Conservation (phyloP, 2,113 vertebrate species). For the Solea solea region DNA sequence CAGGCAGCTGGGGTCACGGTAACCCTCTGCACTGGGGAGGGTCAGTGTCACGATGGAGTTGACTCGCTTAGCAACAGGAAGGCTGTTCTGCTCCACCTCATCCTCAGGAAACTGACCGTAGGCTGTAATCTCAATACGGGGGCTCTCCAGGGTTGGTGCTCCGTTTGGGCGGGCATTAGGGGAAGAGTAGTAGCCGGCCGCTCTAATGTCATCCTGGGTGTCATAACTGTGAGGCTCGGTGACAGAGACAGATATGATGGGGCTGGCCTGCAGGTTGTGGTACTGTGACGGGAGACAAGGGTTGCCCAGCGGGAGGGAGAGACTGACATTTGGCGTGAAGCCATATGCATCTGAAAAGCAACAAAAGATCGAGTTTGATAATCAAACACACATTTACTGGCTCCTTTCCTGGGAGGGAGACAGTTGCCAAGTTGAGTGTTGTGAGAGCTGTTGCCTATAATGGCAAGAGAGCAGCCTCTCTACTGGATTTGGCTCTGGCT, state of each 20-base stretch:
- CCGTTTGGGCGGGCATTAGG: constrained; percentile 85
- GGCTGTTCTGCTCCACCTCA: constrained; percentile 81
- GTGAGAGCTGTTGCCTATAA: constrained; percentile 47
- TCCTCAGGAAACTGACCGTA: constrained; percentile 92
- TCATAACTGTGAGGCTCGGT: constrained; percentile 86
- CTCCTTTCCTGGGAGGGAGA: constrained; percentile 15
- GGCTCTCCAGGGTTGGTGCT: constrained; percentile 91
- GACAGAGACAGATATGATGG: constrained; percentile 83
- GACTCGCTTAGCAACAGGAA: constrained; percentile 82
- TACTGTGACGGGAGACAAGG: constrained; percentile 87
- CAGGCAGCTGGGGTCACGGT: constrained; percentile 93
- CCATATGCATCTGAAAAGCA: constrained; percentile 89
- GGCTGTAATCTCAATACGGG: constrained; percentile 96
- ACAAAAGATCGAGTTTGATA: constrained; percentile 50
- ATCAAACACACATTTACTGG: constrained; percentile 60
- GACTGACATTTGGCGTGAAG: constrained; percentile 85
- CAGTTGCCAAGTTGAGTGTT: constrained; percentile 40
- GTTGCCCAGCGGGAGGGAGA: constrained; percentile 86
- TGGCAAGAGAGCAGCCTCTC: constrained; percentile 32
- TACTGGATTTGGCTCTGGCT: constrained; percentile 32
- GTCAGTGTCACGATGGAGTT: constrained; percentile 91
- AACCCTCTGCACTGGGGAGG: constrained; percentile 89
- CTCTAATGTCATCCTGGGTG: constrained; percentile 80
- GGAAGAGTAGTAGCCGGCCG: constrained; percentile 82
- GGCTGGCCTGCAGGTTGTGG: constrained; percentile 89